Evolutionary conservation across 1,140 invertebrate genomes (phyloP), one percentile per base, ranked within the genome.

Genomic region (Drosophila bocqueti): DNA sequence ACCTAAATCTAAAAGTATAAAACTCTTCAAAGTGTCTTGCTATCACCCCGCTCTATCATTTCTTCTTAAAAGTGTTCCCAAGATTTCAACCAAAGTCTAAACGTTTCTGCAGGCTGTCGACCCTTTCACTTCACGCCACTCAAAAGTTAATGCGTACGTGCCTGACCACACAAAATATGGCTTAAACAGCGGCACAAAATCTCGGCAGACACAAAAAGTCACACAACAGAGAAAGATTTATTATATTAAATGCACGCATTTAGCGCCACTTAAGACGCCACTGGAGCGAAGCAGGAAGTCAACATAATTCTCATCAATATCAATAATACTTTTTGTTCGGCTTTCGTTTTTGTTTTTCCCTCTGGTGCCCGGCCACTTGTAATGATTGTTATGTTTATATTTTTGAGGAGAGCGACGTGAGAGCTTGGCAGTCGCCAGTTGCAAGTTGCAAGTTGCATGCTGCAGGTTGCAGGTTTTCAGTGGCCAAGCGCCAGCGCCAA

Each of bases 341-440:
- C 84, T 87, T 89, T 87, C 80, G 80, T 79, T 81, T 59, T 65
- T 72, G 67, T 61, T 62, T 58, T 47, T 80, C 31, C 40, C 52
- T 26, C 34, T 79, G 45, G 38, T 73, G 47, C 62, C 21, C 49
- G 47, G 68, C 65, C 65, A 49, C 66, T 74, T 60, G 79, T 83
- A 87, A 80, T 87, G 80, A 87, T 87, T 87, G 80, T 87, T 87
- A 87, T 87, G 80, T 87, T 87, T 87, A 83, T 90, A 90, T 89
- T 89, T 89, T 82, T 65, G 54, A 65, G 74, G 71, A 79, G 85
- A 89, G 66, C 65, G 85, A 57, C 81, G 71, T 72, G 83, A 73
- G 83, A 79, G 65, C 65, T 58, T 52, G 67, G 76, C 74, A 26
- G 45, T 58, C 45, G 66, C 66, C 11, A 59, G 45, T 71, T 29